phyloP scores from a whole-genome alignment of 2,113 vertebrate genomes.

The Dunckerocampus dactyliophorus region DNA sequence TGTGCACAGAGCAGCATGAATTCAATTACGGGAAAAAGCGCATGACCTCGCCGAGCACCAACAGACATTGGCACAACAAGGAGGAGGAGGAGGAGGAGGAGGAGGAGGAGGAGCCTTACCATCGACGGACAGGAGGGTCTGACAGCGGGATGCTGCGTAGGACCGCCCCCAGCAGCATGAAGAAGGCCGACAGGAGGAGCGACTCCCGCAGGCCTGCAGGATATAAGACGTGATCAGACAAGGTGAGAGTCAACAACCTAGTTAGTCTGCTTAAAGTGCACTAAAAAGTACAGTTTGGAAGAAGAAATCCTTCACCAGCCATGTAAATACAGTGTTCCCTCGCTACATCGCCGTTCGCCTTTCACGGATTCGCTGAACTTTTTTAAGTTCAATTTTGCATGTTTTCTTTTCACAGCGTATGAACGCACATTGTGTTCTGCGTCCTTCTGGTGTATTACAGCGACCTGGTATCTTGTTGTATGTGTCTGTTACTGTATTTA shows the following conservation, averaged over 20 bases:
- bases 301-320: too few species aligned
- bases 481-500: too few species aligned
- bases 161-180: constrained; percentile 87
- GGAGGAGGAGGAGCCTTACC: constrained; percentile 61
- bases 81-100: background rate
- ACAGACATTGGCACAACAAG: background rate
- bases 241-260: background rate
- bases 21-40: background rate
- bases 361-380: too few species aligned
- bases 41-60: background rate
- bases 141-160: constrained; percentile 83
- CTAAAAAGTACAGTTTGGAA: too few species aligned
- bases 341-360: too few species aligned
- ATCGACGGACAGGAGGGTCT: constrained; percentile 78
- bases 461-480: too few species aligned
- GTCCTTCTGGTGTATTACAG: too few species aligned
- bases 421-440: too few species aligned
- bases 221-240: constrained; percentile 6
- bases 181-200: constrained; percentile 83
- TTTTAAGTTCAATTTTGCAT: too few species aligned
- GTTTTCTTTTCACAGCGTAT: too few species aligned
- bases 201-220: constrained; percentile 84
- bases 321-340: too few species aligned
- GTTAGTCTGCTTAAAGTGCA: too few species aligned
- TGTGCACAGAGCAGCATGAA: background rate